These are phyloP conservation scores for Syrista parreyssii DNA, from an alignment of 2,888 invertebrate genomes.

Conservation along the genomic window DNA sequence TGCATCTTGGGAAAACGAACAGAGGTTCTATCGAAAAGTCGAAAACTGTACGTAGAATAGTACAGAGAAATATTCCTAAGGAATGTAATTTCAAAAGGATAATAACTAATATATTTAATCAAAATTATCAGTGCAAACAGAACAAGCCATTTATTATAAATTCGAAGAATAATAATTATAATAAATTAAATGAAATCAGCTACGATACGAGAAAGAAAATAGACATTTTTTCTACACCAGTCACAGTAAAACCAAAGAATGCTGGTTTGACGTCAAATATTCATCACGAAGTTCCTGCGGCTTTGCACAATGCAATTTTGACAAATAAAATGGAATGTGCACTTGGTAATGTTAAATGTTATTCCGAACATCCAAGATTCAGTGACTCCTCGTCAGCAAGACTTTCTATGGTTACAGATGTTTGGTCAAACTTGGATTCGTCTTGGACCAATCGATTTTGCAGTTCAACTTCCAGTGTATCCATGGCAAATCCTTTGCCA, in stretches of 20 bases:
- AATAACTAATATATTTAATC: neutral
- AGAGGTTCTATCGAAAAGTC: neutral
- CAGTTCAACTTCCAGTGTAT: neutral
- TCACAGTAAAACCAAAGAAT: neutral
- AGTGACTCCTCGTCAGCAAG: neutral
- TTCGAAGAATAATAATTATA: neutral
- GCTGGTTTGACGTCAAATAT: neutral
- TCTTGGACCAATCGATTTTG: neutral
- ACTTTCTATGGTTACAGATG: conserved; percentile 23
- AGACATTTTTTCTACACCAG: neutral
- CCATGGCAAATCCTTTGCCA: too few species aligned
- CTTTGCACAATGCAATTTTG: neutral
- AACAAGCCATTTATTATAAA: neutral
- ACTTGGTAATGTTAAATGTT: neutral
- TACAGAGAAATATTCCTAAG: neutral
- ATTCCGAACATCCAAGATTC: neutral
- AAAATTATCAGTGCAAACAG: neutral
- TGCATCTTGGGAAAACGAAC: neutral
- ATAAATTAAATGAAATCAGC: neutral
- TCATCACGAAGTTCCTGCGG: neutral
- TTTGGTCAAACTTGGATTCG: conserved; percentile 26
- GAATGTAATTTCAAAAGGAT: neutral
- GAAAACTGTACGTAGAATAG: neutral
- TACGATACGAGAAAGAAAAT: neutral
- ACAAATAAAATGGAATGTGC: neutral